Base-by-base conservation (phyloP, 2,888 invertebrate genomes). In the Rotaria macrura region DNA sequence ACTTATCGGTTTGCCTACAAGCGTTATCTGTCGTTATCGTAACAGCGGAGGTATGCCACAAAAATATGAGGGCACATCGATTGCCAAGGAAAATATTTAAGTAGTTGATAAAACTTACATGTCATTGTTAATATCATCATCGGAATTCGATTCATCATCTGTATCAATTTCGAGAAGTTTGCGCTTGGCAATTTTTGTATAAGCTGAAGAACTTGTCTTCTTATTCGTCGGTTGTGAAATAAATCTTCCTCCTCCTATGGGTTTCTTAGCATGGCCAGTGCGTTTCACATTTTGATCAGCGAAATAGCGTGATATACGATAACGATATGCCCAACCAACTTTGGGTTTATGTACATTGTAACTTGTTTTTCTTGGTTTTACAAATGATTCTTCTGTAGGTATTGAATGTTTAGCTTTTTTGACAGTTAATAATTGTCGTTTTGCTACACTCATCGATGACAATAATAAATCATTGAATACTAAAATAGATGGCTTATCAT, bases 261-360 rank as follows among this genome's bases (percentile, higher is more conserved):
- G 20, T n/a, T 7, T 25, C 29, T 17, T 52, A 52, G 0, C 10
- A 9, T 52, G 20, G 23, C 12, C 49, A 49, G 49, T 17, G 17
- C 29, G 20, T 74, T 72, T 84, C 20, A 4, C 10, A 34, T 74
- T 17, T 47, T 85, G 12, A 40, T 43, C 79, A 52, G 65, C 43
- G 5, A 83, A 14, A 49, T 54, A 74, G 25, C 65, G 52, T 34
- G 54, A 72, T 17, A 86, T 84, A 54, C 86, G 84, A 54, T 86
- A 86, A n/a, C 86, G 74, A 84, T 84, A 84, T 38, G 72, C 43
- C 84, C 84, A 86, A n/a, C 86, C 86, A n/a, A 86, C 86, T 57
- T 79, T 84, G 3, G 84, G 86, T 49, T 86, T 86, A n/a, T 84
- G 23, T 23, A 5, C 49, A 14, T 7, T 20, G 17, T 2, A 23